Percentiles rank a stretch among this genome's conserved stretches.
Evolutionary conservation across 2,797 vertebrate genomes (phyloP).

Genomic region (Echiichthys vipera): DNA sequence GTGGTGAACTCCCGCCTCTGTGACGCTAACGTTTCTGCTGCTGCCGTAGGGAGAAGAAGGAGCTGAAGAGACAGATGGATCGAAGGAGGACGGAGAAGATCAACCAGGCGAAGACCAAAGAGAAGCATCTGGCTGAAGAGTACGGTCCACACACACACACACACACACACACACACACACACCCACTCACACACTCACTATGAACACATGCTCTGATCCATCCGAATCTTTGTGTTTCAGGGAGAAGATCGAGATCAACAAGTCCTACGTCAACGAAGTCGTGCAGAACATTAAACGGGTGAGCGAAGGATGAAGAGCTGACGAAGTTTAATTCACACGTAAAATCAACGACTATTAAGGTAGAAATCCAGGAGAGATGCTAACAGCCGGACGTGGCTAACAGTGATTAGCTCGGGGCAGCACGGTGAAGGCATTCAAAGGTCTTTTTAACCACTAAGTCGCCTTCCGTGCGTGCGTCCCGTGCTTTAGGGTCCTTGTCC

Average conservation of each 20-base stretch:
- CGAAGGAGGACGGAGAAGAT: constrained; percentile 98
- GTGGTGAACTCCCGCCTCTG: too few relatives aligned
- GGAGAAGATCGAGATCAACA: constrained; percentile 99
- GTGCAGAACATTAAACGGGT: constrained; percentile 99
- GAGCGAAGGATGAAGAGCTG: constrained; percentile 54
- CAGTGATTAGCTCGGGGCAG: too few relatives aligned
- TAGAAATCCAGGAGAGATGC: too few relatives aligned
- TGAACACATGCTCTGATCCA: background rate
- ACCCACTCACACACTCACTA: background rate
- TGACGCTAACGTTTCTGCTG: constrained; percentile 22
- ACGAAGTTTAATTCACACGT: too few relatives aligned
- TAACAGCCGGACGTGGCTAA: too few relatives aligned
- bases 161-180: background rate
- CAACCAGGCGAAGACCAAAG: constrained; percentile 96
- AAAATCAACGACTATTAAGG: too few relatives aligned
- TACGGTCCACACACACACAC: constrained; percentile 71
- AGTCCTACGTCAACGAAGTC: constrained; percentile 97
- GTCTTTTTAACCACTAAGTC: too few relatives aligned
- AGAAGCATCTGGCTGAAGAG: constrained; percentile 98
- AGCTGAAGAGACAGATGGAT: constrained; percentile 98
- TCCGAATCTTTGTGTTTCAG: constrained; percentile 78
- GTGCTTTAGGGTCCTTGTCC: too few relatives aligned
- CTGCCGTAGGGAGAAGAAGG: constrained; percentile 93
- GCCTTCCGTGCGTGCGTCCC: too few relatives aligned
- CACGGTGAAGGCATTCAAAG: too few relatives aligned